phyloP scores from a whole-genome alignment of 2,797 vertebrate genomes.

The Phalloptychus januarius region DNA sequence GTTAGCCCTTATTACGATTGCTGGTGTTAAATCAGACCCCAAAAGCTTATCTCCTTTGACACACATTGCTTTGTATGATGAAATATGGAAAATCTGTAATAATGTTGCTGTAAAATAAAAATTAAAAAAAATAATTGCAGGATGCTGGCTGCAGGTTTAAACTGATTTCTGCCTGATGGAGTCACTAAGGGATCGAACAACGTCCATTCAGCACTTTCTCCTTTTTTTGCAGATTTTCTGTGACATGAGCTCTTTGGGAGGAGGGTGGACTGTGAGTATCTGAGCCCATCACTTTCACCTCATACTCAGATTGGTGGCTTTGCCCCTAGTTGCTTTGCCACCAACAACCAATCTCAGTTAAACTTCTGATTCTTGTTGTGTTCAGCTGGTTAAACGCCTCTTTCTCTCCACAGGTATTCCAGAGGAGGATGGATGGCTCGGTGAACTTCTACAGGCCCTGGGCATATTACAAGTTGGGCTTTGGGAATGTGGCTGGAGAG shows the following conservation, averaged over 20 bases:
- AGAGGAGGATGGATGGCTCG: slow-evolving; percentile 16
- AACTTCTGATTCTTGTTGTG: not conserved
- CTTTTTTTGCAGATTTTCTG: not conserved
- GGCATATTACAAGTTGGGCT: slow-evolving; percentile 5
- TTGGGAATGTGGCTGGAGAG: slow-evolving; percentile 5
- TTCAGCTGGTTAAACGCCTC: not conserved
- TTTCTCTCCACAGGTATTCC: slow-evolving; percentile 5
- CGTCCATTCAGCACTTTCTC: not conserved
- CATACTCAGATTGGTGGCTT: not conserved
- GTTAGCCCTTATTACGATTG: not conserved
- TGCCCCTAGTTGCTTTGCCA: not conserved
- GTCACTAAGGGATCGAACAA: not conserved
- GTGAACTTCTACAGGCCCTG: slow-evolving; percentile 25
- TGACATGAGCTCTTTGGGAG: slow-evolving; percentile 4
- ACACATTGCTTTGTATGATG: not conserved
- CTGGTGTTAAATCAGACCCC: not conserved
- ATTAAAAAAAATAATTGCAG: not conserved
- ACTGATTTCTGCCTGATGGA: not conserved
- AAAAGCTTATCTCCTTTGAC: not conserved
- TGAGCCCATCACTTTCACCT: not conserved
- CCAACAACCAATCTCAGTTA: not conserved
- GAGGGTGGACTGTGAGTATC: slow-evolving; percentile 6
- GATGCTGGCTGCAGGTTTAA: not conserved
- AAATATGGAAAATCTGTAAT: not conserved
- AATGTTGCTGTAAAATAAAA: not conserved